Conservation (phyloP, 2,113 vertebrate genomes). For the Odocoileus virginianus region DNA sequence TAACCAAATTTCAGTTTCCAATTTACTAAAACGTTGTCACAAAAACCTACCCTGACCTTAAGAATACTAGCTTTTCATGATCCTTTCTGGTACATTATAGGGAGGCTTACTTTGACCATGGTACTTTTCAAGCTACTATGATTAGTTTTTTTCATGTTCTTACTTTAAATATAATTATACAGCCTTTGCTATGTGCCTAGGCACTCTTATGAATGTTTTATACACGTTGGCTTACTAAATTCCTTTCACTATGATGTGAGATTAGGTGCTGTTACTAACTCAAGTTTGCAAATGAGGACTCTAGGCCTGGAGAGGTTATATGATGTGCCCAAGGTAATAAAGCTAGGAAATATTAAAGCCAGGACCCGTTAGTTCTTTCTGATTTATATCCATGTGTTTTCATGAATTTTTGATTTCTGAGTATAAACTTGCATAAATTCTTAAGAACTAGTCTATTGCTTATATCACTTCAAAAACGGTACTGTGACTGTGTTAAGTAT, state of each 20-base stretch:
- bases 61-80: not conserved
- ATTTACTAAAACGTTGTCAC: not conserved
- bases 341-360: not conserved
- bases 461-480: not conserved
- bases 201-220: not conserved
- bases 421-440: not conserved
- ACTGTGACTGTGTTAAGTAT: not conserved
- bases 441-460: not conserved
- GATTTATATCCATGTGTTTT: not conserved
- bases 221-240: not conserved
- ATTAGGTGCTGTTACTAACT: not conserved
- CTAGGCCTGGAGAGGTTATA: not conserved
- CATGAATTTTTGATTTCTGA: not conserved
- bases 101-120: not conserved
- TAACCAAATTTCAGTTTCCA: not conserved
- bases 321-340: not conserved
- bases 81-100: not conserved
- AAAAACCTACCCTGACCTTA: not conserved
- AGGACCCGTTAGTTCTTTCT: not conserved
- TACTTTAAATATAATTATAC: not conserved
- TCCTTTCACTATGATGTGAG: not conserved
- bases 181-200: not conserved
- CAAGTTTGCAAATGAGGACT: not conserved
- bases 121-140: not conserved
- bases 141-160: not conserved